Evolutionary conservation across 2,888 invertebrate species (phyloP).

Genomic region (Dryobotodes eremita): DNA sequence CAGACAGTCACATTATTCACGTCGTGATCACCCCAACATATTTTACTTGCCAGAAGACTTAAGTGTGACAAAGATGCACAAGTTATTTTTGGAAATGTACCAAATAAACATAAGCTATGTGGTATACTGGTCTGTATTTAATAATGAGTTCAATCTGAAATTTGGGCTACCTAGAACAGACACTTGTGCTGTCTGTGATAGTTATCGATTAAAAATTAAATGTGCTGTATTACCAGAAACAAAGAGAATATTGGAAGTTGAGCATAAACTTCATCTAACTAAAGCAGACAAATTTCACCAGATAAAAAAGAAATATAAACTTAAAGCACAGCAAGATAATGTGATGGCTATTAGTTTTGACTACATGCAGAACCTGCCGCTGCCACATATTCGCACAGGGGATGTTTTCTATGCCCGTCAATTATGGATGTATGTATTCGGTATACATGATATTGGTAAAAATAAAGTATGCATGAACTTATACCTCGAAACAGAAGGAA

Average conservation of each 20-base stretch:
- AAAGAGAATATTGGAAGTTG: conserved; percentile 20
- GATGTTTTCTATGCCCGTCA: conserved; percentile 49
- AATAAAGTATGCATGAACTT: conserved; percentile 34
- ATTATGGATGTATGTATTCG: conserved; percentile 42
- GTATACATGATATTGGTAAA: conserved; percentile 40
- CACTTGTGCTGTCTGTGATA: conserved; percentile 41
- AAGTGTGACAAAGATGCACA: neutral
- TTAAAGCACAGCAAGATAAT: conserved; percentile 27
- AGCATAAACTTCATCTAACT: conserved; percentile 33
- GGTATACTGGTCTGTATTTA: conserved; percentile 22
- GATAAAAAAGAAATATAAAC: conserved; percentile 27
- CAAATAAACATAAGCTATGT: conserved; percentile 7
- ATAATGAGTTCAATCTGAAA: conserved; percentile 35
- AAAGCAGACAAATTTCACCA: conserved; percentile 36
- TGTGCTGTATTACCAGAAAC: conserved; percentile 23
- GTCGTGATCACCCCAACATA: conserved; percentile 27
- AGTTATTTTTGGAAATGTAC: conserved; percentile 1
- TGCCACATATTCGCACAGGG: conserved; percentile 43
- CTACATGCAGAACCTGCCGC: conserved; percentile 48
- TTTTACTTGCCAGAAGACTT: conserved; percentile 6
- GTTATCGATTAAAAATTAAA: conserved; percentile 5
- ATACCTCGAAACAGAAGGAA: conserved; percentile 35
- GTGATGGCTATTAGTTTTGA: conserved; percentile 31
- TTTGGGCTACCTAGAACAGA: conserved; percentile 41
- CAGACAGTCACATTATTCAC: conserved; percentile 42